Base-by-base conservation (phyloP, 2,888 invertebrate species). In the Drosophila emarginata region DNA sequence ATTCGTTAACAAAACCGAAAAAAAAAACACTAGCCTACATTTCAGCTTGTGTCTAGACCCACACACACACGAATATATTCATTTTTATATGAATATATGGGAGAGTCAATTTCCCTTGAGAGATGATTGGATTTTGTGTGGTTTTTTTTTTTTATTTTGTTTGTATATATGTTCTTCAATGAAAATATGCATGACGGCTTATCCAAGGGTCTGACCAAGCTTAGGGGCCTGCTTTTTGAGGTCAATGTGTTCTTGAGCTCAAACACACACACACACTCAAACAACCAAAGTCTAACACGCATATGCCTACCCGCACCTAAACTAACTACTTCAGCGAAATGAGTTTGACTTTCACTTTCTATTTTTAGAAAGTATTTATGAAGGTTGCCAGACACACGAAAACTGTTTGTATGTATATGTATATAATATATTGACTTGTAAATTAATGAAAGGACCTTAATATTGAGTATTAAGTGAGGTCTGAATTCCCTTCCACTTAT, bases 201-300 rank as follows among this genome's bases (percentile, higher is more conserved):
- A 45, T 45, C 11, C 45, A 45, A 45, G 45, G 45, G 45, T 45
- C 45, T 45, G 45, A 45, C 45, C 45, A 18, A 53, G 54, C 45
- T 57, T 36, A 52, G 54, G 60, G 67, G 60, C 64, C 68, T 39
- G 36, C 59, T 61, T 69, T 45, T 87, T 87, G 81, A 82, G 81
- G 81, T 87, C 81, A 87, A 87, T 82, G 81, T 81, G 81, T 87
- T 87, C 84, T 83, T 73, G 76, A 64, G 64, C 36, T 58, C 15
- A 53, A 61, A 12, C 18, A 5, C 50, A 28, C 45, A 32, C 51
- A 50, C 12, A 45, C 45, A 21, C 40, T 15, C 9, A 40, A 15
- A 32, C 14, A 26, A 79, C 67, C 64, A 61, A 1, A 52, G 11
- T 14, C 37, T 64, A 76, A 14, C 21, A 14, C 64, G 37, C 67